Conservation (phyloP, 53 echinoderm and acorn worm genomes). For the Luidia sarsii region DNA sequence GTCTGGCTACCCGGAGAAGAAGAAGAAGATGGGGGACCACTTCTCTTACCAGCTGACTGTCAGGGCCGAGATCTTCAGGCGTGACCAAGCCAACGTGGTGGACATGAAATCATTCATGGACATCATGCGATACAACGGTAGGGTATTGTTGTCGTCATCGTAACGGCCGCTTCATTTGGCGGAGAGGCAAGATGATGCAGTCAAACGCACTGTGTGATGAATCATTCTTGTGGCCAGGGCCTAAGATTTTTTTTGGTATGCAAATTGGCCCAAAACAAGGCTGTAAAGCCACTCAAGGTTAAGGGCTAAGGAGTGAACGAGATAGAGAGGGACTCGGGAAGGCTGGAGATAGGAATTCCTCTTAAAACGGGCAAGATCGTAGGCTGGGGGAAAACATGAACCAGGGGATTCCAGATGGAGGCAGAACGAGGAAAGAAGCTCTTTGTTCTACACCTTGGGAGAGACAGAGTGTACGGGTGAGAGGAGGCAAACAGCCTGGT, state of each 20-base stretch:
- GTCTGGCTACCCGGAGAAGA: slow-evolving; percentile 87
- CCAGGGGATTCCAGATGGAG: too few species aligned
- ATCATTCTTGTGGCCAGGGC: background rate
- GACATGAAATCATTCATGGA: slow-evolving; percentile 78
- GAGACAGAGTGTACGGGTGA: too few species aligned
- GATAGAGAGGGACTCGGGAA: too few species aligned
- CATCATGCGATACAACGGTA: slow-evolving; percentile 95
- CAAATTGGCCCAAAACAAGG: too few species aligned
- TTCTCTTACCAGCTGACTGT: slow-evolving; percentile 82
- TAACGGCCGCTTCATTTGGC: background rate
- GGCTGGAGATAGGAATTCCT: too few species aligned
- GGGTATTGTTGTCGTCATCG: background rate
- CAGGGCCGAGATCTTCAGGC: slow-evolving; percentile 90
- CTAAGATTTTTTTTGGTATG: background rate
- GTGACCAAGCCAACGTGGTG: slow-evolving; percentile 79
- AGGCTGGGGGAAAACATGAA: too few species aligned
- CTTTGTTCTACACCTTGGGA: too few species aligned
- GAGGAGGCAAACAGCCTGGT: too few species aligned
- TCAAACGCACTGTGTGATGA: background rate
- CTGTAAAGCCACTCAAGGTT: too few species aligned
- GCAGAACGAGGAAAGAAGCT: too few species aligned
- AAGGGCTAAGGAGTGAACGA: too few species aligned
- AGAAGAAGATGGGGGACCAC: slow-evolving; percentile 52
- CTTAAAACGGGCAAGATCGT: too few species aligned
- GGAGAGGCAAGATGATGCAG: background rate